Base-by-base conservation (phyloP, 2,113 vertebrate genomes). In the Galeopterus variegatus region DNA sequence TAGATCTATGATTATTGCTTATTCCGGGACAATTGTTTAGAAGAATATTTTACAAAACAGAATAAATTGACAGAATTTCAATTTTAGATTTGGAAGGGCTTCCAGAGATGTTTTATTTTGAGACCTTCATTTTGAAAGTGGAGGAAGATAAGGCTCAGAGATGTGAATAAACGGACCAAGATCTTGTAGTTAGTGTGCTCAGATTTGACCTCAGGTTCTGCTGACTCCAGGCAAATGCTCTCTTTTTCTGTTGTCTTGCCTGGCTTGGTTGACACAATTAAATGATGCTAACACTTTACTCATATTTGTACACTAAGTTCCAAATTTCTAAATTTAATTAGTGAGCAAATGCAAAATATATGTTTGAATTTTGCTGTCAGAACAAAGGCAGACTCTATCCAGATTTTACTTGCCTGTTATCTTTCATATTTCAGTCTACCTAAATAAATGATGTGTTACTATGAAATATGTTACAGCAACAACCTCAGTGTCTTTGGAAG, bases 391-490 rank as follows among this genome's bases (percentile, higher is more conserved):
- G 45, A 79, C 45, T 96, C 19, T 50, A 54, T 75, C 8, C 31
- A 54, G 36, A 88, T 54, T 90, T 85, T 18, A 92, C 88, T 83
- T 85, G 17, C 48, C 12, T 70, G 13, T 5, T 69, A 64, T 82
- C 65, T 86, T 93, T 89, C 62, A 72, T 84, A 81, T 72, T 94
- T 93, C 60, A 64, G 45, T 75, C 67, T 81, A 80, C 23, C 14
- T 73, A 92, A 91, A 82, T 77, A 95, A 96, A 92, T 87, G 52
- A 97, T 94, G 26, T 64, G 73, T 83, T 90, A 75, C 45, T 72
- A n/a, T 80, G 90, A 96, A 79, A 90, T 88, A n/a, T 48, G 28
- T 77, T 75, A 88, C 5, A 92, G 50, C 24, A 91, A 88, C 45
- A 67, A 86, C 10, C 41, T 93, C 56, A 36, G 48, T 88, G 28